Conservation (phyloP, 2,888 invertebrate species). For the Podotricha telesiphe region DNA sequence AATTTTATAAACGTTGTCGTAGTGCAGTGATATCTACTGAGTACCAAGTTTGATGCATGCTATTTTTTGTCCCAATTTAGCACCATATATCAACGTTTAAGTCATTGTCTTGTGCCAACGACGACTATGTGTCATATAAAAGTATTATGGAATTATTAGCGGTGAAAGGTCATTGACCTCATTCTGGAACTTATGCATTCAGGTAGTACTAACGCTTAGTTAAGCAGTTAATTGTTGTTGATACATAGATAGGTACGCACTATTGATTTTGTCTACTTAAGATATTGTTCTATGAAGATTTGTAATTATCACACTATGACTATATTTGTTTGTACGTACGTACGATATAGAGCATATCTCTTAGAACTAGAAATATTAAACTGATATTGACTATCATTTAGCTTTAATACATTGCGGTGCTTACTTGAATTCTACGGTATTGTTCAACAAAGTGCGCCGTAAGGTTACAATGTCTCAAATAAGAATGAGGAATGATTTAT, state of each 20-base stretch:
- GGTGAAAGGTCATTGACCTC: background rate
- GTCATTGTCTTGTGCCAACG: background rate
- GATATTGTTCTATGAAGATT: background rate
- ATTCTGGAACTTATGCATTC: background rate
- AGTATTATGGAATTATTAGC: background rate
- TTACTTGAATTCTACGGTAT: too few species aligned
- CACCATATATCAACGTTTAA: too few species aligned
- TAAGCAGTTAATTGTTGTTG: background rate
- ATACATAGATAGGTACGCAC: background rate
- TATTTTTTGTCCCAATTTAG: too few species aligned
- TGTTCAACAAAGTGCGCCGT: background rate
- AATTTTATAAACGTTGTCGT: background rate
- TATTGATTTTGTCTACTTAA: conserved; percentile 1
- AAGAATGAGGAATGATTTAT: too few species aligned
- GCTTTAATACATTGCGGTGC: too few species aligned
- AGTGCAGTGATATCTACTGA: background rate
- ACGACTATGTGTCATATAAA: background rate
- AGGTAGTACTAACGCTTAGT: background rate
- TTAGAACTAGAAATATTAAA: too few species aligned
- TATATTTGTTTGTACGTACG: too few species aligned
- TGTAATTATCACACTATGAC: too few species aligned
- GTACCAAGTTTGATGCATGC: too few species aligned
- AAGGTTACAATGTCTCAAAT: background rate
- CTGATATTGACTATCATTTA: too few species aligned
- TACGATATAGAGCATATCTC: too few species aligned